Conservation (phyloP, 2,797 vertebrate genomes). For the Mycteria americana region DNA sequence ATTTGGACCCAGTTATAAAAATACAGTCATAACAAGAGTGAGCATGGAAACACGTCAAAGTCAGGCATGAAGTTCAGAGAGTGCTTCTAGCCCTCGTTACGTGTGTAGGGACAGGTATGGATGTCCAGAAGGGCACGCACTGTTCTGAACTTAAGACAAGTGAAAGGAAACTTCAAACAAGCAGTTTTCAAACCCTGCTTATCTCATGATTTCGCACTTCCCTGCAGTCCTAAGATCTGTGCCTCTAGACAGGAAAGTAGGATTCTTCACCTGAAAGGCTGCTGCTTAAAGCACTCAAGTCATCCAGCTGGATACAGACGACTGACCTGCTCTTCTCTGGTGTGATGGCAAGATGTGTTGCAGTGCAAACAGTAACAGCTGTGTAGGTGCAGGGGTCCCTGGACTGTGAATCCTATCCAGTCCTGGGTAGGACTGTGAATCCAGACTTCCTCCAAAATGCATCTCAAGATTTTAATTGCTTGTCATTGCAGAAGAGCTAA, state of each 20-base stretch:
- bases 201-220: not conserved
- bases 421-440: not conserved
- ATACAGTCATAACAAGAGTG: not conserved
- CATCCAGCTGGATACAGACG: not conserved
- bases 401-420: not conserved
- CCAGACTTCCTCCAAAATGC: not conserved
- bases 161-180: not conserved
- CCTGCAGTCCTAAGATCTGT: not conserved
- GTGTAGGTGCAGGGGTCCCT: not conserved
- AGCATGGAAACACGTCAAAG: not conserved
- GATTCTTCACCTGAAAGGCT: not conserved
- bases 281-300: not conserved
- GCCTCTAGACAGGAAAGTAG: not conserved
- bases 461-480: not conserved
- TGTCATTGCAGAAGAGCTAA: not conserved
- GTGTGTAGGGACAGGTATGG: not conserved
- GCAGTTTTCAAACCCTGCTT: not conserved
- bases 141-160: not conserved
- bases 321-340: not conserved
- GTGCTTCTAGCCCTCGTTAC: not conserved
- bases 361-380: not conserved
- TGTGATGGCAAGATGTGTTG: not conserved
- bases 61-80: not conserved
- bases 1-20: not conserved
- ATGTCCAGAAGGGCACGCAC: not conserved